Base-by-base conservation (phyloP, 2,888 invertebrate genomes). In the Homarus gammarus region DNA sequence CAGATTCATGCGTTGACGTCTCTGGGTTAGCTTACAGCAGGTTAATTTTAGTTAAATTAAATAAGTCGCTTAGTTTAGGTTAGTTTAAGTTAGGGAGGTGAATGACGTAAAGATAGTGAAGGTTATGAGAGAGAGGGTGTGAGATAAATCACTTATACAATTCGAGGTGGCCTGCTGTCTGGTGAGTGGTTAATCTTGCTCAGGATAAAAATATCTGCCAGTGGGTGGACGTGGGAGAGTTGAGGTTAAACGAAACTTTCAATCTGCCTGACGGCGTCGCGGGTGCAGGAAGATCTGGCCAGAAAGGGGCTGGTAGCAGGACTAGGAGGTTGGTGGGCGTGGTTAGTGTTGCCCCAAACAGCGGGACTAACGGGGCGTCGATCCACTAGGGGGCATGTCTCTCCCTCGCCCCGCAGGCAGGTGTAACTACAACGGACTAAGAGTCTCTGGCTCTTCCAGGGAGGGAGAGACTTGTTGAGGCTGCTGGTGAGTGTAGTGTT, bases 391-490 rank as follows among this genome's bases (percentile, higher is more conserved):
- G 88, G 88, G 1, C 81, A 49, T 38, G 73, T 68, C 77, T 88
- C 88, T 8, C 81, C 82, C 27, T 87, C 82, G n/a, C 79, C 27
- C 33, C 38, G 27, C 33, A 82, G 73, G 31, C 87, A 87, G 27
- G 87, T 73, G 73, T 87, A 87, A 27, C 82, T 82, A 44, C 87
- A 87, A 2, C 79, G 79, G 40, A 82, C 81, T 40, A 87, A 1
- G n/a, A 87, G 82, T 33, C 75, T 56, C 36, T 87, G 87, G 3
- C 79, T 61, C 61, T 75, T 81, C 87, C 87, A 87, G 5, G 87
- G 40, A 27, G 49, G 56, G 40, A 15, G 40, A 18, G 78, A 51
- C 61, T 87, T 81, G 40, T 27, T 56, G 38, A 81, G 78, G 84
- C 51, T 73, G 73, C 38, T 84, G 84, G 72, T 38, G 49, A 36